phyloP scores from a whole-genome alignment of 2,888 invertebrate species.

The Stictocephala bisonia region DNA sequence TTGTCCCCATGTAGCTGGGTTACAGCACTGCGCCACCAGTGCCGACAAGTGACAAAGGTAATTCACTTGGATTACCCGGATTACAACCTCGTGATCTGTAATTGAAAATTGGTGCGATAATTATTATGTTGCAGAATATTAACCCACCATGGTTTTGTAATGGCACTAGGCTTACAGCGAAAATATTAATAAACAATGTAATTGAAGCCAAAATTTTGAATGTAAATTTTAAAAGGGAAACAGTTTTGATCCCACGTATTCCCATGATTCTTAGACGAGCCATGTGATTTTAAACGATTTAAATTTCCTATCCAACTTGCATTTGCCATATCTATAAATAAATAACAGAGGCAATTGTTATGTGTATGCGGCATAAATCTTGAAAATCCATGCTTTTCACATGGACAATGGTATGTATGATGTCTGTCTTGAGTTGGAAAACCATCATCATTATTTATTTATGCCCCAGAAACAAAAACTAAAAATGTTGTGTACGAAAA shows the following conservation, averaged over 20 bases:
- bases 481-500: neutral
- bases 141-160: neutral
- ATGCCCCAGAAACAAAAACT: neutral
- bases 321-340: constrained; percentile 50
- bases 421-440: constrained; percentile 42
- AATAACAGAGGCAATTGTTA: constrained; percentile 54
- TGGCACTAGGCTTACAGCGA: neutral
- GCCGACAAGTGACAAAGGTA: too few species aligned
- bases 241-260: neutral
- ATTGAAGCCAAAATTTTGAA: constrained; percentile 3
- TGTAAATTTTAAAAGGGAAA: neutral
- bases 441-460: neutral
- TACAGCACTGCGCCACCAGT: too few species aligned
- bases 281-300: neutral
- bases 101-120: neutral
- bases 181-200: neutral
- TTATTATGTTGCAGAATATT: neutral
- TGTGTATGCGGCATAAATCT: constrained; percentile 51
- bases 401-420: constrained; percentile 51
- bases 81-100: neutral
- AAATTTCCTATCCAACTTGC: neutral
- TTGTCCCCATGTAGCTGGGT: too few species aligned
- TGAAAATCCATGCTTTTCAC: constrained; percentile 49
- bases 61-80: neutral
- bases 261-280: neutral